These are phyloP conservation scores for Chalcis sispes DNA, from an alignment of 2,888 invertebrate genomes.

Conservation along the genomic window DNA sequence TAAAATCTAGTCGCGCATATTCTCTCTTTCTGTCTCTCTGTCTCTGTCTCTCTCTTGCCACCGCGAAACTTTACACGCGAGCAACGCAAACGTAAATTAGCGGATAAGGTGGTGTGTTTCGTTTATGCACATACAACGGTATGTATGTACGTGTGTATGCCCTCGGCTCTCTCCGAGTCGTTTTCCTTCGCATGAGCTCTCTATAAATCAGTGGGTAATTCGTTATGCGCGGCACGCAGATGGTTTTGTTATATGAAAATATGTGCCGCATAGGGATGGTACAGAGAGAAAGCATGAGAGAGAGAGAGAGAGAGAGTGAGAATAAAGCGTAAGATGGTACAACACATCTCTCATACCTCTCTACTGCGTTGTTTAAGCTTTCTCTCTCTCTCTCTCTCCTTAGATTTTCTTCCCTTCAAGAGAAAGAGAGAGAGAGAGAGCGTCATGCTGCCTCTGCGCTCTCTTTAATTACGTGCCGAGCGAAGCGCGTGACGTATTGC, in stretches of 20 bases:
- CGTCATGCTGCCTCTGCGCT: slow-evolving; percentile 74
- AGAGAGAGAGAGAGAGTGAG: background rate
- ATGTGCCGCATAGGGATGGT: slow-evolving; percentile 74
- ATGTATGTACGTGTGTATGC: no score
- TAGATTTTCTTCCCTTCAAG: background rate
- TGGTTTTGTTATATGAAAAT: slow-evolving; percentile 77
- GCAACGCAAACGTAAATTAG: slow-evolving; percentile 39
- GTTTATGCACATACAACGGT: slow-evolving; percentile 28
- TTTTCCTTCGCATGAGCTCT: slow-evolving; percentile 61
- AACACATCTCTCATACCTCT: slow-evolving; percentile 73
- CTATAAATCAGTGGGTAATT: slow-evolving; percentile 76
- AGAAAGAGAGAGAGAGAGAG: slow-evolving; percentile 60
- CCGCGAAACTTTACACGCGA: no score
- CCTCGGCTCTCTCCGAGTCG: slow-evolving; percentile 26
- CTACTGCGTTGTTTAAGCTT: slow-evolving; percentile 46
- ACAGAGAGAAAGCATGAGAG: background rate
- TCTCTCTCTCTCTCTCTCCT: slow-evolving; percentile 58
- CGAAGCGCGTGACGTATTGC: slow-evolving; percentile 71
- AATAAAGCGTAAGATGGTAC: slow-evolving; percentile 72
- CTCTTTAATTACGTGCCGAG: slow-evolving; percentile 75
- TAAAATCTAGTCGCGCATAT: slow-evolving; percentile 11
- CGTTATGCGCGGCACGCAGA: slow-evolving; percentile 77
- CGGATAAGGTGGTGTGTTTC: slow-evolving; percentile 15
- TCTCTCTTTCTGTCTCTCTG: background rate
- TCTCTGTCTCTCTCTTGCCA: no score